These are phyloP conservation scores for Gallinago paraguaiae DNA, from an alignment of 2,113 vertebrate species.

Conservation along the genomic window DNA sequence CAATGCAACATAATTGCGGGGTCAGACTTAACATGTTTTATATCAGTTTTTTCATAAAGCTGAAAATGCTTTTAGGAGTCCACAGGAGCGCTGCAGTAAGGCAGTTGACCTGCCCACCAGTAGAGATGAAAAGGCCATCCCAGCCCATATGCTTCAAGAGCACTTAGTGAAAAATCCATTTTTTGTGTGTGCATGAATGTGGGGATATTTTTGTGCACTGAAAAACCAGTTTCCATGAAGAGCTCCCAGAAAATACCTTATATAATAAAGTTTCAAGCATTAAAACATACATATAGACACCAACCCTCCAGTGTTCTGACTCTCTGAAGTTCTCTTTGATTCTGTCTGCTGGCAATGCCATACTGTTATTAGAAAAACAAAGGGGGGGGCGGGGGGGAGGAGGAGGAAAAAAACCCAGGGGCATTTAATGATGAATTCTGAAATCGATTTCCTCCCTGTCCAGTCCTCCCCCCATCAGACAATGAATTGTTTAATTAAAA, in stretches of 20 bases:
- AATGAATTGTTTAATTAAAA: background rate
- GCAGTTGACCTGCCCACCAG: background rate
- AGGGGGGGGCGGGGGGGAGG: accelerated
- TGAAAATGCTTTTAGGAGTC: conserved; percentile 17
- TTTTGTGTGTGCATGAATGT: background rate
- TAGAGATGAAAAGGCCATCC: background rate
- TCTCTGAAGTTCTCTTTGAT: background rate
- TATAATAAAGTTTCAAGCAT: background rate
- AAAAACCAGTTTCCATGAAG: background rate
- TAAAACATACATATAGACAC: background rate
- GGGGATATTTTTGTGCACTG: background rate
- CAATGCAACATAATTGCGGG: background rate
- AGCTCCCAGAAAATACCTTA: background rate
- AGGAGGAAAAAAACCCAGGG: background rate
- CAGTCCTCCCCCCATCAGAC: background rate
- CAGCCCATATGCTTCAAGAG: background rate
- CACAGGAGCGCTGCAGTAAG: background rate
- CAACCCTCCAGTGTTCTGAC: background rate
- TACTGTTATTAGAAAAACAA: background rate
- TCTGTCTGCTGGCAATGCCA: background rate
- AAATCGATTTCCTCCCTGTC: background rate
- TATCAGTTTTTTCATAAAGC: background rate
- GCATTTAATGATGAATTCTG: conserved; percentile 4
- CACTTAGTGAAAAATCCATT: background rate
- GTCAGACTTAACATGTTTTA: background rate